Conservation (phyloP, 2,797 vertebrate genomes). For the Merluccius polli region DNA sequence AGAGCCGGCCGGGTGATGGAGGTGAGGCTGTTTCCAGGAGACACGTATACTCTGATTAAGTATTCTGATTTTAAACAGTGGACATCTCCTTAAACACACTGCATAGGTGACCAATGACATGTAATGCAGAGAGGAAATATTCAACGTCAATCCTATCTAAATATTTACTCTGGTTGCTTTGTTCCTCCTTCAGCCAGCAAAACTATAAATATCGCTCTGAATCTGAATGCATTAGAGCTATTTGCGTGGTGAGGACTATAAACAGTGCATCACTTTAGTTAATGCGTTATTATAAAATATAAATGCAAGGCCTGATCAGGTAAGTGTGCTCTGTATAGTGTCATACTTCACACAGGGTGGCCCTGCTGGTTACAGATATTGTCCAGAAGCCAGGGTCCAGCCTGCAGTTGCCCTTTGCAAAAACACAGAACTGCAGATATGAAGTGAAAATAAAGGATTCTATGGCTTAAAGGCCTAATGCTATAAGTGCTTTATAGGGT, state of each 20-base stretch:
- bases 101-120: not conserved
- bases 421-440: not conserved
- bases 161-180: slow-evolving; percentile 6
- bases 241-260: no score
- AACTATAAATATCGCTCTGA: not conserved
- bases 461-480: no score
- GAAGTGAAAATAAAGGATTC: no score
- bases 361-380: not conserved
- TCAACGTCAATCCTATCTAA: not conserved
- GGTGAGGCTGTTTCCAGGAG: not conserved
- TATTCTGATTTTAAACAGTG: not conserved
- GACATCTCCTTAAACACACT: not conserved
- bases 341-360: not conserved
- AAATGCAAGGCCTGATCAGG: not conserved
- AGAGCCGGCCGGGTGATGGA: not conserved
- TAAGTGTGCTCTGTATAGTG: not conserved
- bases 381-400: no score
- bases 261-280: not conserved
- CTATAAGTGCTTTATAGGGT: no score
- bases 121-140: not conserved
- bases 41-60: not conserved
- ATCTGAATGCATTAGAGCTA: no score
- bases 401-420: no score
- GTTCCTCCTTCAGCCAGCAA: not conserved
- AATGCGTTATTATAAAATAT: not conserved